These are phyloP conservation scores for Drosophila truncata DNA, from an alignment of 1,140 invertebrate genomes.

Conservation along the genomic window DNA sequence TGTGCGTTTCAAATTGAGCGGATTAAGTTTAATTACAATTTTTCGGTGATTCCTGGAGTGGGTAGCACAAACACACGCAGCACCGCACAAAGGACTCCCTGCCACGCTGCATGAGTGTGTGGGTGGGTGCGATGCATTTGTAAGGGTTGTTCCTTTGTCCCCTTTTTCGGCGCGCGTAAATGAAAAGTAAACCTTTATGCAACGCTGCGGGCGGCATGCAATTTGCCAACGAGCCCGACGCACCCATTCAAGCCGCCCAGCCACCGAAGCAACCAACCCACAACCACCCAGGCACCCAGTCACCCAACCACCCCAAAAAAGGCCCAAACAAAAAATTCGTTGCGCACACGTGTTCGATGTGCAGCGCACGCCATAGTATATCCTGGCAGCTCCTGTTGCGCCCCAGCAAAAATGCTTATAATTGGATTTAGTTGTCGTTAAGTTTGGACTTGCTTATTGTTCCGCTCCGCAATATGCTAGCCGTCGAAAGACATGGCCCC, in stretches of 20 bases:
- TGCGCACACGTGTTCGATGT: conserved; percentile 72
- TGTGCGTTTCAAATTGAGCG: conserved; percentile 85
- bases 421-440: conserved; percentile 82
- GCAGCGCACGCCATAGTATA: conserved; percentile 27
- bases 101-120: conserved; percentile 3
- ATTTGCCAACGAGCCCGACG: conserved; percentile 43
- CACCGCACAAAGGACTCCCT: conserved; percentile 26
- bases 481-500: conserved; percentile 44
- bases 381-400: conserved; percentile 61
- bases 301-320: conserved; percentile 6
- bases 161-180: conserved; percentile 53
- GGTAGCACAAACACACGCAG: conserved; percentile 2
- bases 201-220: conserved; percentile 69
- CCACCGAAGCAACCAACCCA: neutral
- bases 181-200: conserved; percentile 81
- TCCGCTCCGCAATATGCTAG: conserved; percentile 58
- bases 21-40: conserved; percentile 85
- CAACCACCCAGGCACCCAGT: conserved; percentile 1
- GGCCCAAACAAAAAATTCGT: conserved; percentile 54
- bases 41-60: conserved; percentile 49
- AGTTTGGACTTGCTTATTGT: conserved; percentile 71
- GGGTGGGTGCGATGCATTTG: conserved; percentile 57
- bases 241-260: conserved; percentile 18
- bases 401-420: conserved; percentile 52
- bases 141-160: conserved; percentile 75